Conservation (phyloP, 2,888 invertebrate species). For the Labia minor region DNA sequence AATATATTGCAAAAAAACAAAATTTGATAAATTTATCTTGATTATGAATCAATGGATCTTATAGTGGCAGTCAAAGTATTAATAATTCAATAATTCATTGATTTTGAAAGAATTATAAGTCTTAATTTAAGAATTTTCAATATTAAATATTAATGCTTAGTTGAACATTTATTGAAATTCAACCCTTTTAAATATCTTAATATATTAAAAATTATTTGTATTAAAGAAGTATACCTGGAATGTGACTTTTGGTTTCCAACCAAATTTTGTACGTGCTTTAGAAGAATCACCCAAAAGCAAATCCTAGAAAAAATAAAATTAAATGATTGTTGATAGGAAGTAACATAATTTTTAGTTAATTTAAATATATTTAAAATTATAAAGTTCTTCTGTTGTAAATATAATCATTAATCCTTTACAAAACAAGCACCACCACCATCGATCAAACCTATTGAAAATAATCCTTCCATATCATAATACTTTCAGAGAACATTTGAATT, state of each 20-base stretch:
- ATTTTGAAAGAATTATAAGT: conserved; percentile 13
- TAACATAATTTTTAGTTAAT: not conserved
- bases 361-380: conserved; percentile 16
- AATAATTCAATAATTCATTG: no score
- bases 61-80: no score
- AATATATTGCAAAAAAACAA: no score
- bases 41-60: no score
- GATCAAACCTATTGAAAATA: no score
- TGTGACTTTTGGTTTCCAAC: conserved; percentile 77
- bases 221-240: conserved; percentile 44
- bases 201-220: not conserved
- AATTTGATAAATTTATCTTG: no score
- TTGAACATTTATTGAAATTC: not conserved
- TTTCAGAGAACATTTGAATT: no score
- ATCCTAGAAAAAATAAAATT: conserved; percentile 47
- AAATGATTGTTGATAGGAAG: no score
- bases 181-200: not conserved
- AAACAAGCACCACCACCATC: no score
- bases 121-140: not conserved
- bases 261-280: conserved; percentile 76
- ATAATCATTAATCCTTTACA: conserved; percentile 9
- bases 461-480: no score
- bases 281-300: conserved; percentile 83
- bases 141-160: not conserved
- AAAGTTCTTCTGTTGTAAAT: conserved; percentile 8